Base-by-base conservation (phyloP, 2,113 vertebrate genomes). In the Aphyosemion australe region DNA sequence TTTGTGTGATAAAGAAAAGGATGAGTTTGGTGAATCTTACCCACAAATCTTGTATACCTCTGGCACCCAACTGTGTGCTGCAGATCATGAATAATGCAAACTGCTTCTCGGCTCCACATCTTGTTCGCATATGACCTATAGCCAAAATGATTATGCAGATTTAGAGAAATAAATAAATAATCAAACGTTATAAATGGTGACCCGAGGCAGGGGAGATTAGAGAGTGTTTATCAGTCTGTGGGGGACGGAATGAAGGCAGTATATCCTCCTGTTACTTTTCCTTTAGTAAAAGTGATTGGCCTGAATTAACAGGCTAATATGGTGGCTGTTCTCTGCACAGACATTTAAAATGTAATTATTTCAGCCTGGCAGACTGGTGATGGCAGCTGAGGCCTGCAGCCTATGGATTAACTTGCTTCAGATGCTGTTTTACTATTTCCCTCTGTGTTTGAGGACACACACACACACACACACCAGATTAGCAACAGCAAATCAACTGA, bases 271-370 rank as follows among this genome's bases (percentile, higher is more conserved):
- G 34, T 66, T 78, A 34, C 47, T 77, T 81, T 82, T 61, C 54
- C 72, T 80, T 72, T 58, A 62, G 61, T 47, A 41, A 74, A 78
- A 81, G 76, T 79, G 82, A 87, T 91, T 88, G 90, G 80, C 78
- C 83, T 76, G 85, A 85, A 87, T 87, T 84, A 91, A 84, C 83
- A 85, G 80, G 12, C 78, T 87, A 85, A 88, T 88, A 78, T 63
- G 82, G 72, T 82, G 72, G 76, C 80, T 86, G 84, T 85, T 85
- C 89, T 88, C 82, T 85, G 74, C 74, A 67, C 72, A 87, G 81
- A 85, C 79, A 73, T 89, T 91, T 87, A 87, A 90, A 92, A 90
- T 89, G 86, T 91, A 90, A 92, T 90, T 91, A 92, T 87, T 84
- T 84, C 69, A 68, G 73, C 62, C 80, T 83, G 69, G 76, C 34